Evolutionary conservation across 2,113 vertebrate species (phyloP), one percentile per base, ranked within the genome.

Genomic region (Smithornis capensis): DNA sequence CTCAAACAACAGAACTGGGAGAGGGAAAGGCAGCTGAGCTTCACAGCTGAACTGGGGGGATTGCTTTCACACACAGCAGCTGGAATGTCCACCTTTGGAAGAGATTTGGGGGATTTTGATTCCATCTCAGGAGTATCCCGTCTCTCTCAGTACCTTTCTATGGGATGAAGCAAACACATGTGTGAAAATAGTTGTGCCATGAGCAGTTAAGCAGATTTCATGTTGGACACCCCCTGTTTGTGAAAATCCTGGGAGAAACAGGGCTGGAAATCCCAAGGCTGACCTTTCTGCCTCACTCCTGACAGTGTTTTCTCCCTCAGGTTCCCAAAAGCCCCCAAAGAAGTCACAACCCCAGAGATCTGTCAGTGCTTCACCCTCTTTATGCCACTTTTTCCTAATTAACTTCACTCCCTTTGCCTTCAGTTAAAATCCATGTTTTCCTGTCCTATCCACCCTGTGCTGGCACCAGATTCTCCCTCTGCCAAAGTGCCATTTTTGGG

Each of bases 111-210:
- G 40, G 12, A 2, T 9, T 35, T 9, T 31, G 57, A 5, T 55
- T 6, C 2, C 12, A 0, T 2, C 13, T 55, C 67, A 16, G 62
- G 2, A 6, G 3, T 3, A 22, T 6, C 53, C 59, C 57, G 6
- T 5, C 73, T 29, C 59, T 45, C 45, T 12, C 27, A 15, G 31
- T 1, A 7, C 73, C 73, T 73, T 10, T 4, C 22, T 29, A 2
- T 3, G 42, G 4, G 14, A 5, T 37, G 28, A 22, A 52, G 73
- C 29, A 50, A 40, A 28, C 19, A 1, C 21, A 11, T 0, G 1
- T 10, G 17, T 44, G 69, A 35, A 22, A 69, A 59, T 19, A 19
- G 59, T 4, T 11, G 42, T 29, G 40, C 10, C 27, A 42, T 2
- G 33, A 38, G 21, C 18, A 15, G 47, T 8, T 23, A 15, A 19